Percentiles rank a stretch among this genome's conserved stretches.
These are phyloP conservation scores for Phaetusa simplex DNA, from an alignment of 2,113 vertebrate genomes.

Conservation along the genomic window DNA sequence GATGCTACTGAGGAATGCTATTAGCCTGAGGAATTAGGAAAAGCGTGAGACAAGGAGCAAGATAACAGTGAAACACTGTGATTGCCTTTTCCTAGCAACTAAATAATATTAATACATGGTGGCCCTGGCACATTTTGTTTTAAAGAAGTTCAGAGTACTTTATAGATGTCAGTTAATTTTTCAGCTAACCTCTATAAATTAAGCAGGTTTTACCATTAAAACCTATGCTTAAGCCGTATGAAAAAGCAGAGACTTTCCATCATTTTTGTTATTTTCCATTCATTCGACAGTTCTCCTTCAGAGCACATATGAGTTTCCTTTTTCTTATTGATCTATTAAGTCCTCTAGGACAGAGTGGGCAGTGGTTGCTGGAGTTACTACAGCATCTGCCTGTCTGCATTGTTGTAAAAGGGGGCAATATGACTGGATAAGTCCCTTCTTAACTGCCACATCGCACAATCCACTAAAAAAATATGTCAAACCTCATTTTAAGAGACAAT, in stretches of 20 bases:
- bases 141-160: neutral
- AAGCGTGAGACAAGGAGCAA: neutral
- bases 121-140: neutral
- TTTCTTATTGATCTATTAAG: neutral
- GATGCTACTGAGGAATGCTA: neutral
- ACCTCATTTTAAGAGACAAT: neutral
- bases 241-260: neutral
- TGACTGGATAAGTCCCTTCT: neutral
- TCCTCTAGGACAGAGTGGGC: neutral
- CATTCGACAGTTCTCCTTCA: neutral
- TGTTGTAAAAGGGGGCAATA: neutral
- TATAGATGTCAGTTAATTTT: neutral
- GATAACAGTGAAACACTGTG: neutral
- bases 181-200: neutral
- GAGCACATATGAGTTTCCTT: neutral
- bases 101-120: neutral
- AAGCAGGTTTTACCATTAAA: neutral
- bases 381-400: neutral
- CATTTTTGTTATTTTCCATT: neutral
- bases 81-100: neutral
- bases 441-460: neutral
- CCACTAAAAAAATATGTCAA: neutral
- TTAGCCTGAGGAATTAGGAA: neutral
- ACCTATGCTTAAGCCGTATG: neutral
- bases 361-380: neutral